Conservation (phyloP, 2,888 invertebrate genomes). For the Scaptomyza caliginosa region DNA sequence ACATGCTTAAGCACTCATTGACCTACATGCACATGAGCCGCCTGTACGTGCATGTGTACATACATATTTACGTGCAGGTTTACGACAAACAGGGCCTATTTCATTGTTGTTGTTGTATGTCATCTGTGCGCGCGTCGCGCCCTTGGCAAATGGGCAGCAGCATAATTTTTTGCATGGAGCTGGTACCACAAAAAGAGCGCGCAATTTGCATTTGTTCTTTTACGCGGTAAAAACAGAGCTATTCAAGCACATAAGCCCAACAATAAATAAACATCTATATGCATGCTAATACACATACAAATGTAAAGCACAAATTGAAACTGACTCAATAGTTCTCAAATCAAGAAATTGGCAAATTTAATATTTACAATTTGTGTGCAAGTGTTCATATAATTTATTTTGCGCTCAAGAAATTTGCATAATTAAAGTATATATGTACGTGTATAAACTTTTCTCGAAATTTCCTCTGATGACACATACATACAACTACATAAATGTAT, state of each 20-base stretch:
- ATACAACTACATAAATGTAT: conserved; percentile 43
- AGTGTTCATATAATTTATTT: background rate
- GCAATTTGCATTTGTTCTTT: conserved; percentile 35
- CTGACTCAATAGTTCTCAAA: background rate
- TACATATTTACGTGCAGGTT: background rate
- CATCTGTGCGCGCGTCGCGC: conserved; percentile 59
- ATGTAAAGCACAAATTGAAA: background rate
- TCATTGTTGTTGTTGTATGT: conserved; percentile 14
- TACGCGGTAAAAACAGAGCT: background rate
- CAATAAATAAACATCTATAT: background rate
- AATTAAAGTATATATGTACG: background rate
- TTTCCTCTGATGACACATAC: conserved; percentile 59
- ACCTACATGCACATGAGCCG: conserved; percentile 2
- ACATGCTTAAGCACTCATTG: background rate
- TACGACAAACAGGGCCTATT: conserved; percentile 1
- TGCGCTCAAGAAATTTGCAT: background rate
- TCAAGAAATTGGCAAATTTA: background rate
- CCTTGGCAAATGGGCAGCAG: conserved; percentile 42
- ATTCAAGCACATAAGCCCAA: background rate
- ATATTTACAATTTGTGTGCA: background rate
- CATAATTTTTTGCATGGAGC: conserved; percentile 18
- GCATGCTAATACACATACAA: background rate
- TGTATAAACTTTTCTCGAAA: conserved; percentile 56
- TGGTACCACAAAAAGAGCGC: conserved; percentile 61
- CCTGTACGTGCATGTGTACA: background rate